Evolutionary conservation across 2,113 vertebrate genomes (phyloP).

Genomic region (Boleophthalmus pectinirostris): DNA sequence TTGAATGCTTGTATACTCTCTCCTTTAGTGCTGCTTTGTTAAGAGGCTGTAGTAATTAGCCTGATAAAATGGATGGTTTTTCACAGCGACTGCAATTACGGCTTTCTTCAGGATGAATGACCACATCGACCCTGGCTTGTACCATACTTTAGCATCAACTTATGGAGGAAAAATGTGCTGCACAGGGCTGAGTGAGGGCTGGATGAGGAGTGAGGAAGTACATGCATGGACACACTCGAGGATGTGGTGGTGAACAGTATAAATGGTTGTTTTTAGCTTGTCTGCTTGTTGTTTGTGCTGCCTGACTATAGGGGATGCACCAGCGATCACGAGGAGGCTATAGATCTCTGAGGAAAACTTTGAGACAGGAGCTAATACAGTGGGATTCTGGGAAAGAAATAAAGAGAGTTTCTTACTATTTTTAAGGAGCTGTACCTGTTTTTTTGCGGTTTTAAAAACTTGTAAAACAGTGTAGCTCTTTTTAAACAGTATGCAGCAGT

Average conservation of each 20-base stretch:
- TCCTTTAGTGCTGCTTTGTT: conserved; percentile 54
- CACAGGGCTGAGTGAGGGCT: conserved; percentile 6
- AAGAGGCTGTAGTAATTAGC: conserved; percentile 68
- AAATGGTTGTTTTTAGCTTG: conserved; percentile 10
- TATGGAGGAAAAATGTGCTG: conserved; percentile 8
- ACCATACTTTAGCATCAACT: conserved; percentile 7
- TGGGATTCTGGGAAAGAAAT: background rate
- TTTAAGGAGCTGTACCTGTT: too few relatives aligned
- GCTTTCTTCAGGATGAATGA: conserved; percentile 33
- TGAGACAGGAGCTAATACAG: conserved; percentile 1
- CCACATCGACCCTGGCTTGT: conserved; percentile 1
- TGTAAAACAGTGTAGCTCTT: too few relatives aligned
- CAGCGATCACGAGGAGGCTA: background rate
- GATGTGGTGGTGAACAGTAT: background rate
- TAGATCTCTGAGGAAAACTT: background rate
- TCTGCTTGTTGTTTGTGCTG: conserved; percentile 8
- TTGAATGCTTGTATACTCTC: conserved; percentile 36
- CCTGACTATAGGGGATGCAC: background rate
- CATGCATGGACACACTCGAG: background rate
- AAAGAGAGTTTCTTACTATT: background rate
- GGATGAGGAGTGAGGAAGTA: conserved; percentile 11
- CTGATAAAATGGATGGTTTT: conserved; percentile 61
- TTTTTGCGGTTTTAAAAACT: too few relatives aligned
- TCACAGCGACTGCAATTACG: conserved; percentile 56
- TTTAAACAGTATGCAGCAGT: too few relatives aligned